phyloP scores from a whole-genome alignment of 2,113 vertebrate species.

The Saimiri boliviensis region DNA sequence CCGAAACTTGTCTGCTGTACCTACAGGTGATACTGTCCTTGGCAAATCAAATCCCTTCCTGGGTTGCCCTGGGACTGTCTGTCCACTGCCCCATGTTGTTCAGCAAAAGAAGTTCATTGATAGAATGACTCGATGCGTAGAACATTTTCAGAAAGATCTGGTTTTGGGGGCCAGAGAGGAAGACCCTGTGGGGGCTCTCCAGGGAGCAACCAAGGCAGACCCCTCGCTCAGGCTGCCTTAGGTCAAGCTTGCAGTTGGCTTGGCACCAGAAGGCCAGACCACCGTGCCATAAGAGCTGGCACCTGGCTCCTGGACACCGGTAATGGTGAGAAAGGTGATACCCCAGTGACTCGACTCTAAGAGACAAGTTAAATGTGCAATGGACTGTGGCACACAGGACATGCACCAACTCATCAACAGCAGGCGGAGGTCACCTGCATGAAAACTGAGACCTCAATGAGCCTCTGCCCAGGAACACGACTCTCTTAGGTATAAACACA shows the following conservation, averaged over 20 bases:
- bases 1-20: neutral
- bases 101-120: neutral
- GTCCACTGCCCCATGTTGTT: neutral
- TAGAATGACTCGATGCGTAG: neutral
- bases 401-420: neutral
- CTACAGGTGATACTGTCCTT: neutral
- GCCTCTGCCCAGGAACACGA: neutral
- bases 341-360: constrained; percentile 48
- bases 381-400: constrained; percentile 61
- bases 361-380: constrained; percentile 72
- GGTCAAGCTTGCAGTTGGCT: neutral
- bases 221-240: neutral
- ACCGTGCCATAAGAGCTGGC: neutral
- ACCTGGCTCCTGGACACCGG: neutral
- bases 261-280: accelerated
- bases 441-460: neutral
- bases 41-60: neutral
- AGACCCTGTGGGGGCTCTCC: neutral
- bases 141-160: neutral
- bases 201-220: neutral
- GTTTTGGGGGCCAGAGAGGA: neutral
- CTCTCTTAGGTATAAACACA: neutral
- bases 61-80: neutral
- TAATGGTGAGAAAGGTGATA: constrained; percentile 60
- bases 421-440: neutral